Evolutionary conservation across 2,113 vertebrate species (phyloP).

Genomic region (Pterocles gutturalis): DNA sequence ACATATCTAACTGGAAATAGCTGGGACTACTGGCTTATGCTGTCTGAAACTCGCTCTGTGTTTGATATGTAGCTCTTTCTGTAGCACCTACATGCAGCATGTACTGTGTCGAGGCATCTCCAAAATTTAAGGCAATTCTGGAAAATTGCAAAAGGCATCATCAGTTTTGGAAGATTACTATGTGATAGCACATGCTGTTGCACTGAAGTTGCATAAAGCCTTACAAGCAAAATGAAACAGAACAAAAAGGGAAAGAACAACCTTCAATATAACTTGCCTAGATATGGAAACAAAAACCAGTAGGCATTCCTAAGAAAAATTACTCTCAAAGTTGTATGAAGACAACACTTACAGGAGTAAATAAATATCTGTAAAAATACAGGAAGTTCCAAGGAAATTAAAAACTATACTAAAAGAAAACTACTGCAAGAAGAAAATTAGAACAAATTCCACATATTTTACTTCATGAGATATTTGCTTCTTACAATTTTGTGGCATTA

Average conservation of each 20-base stretch:
- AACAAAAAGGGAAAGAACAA: not conserved
- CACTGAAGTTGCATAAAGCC: not conserved
- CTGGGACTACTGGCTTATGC: not conserved
- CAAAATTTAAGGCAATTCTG: not conserved
- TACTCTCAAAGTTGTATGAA: not conserved
- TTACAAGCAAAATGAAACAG: not conserved
- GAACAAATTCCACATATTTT: not conserved
- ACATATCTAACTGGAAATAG: not conserved
- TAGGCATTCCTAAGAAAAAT: not conserved
- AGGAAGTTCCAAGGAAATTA: not conserved
- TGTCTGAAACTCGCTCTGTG: not conserved
- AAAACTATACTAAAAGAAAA: not conserved
- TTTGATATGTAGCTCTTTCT: not conserved
- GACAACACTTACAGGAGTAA: not conserved
- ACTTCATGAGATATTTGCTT: not conserved
- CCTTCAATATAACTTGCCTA: not conserved
- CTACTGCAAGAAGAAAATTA: not conserved
- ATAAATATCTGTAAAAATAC: not conserved
- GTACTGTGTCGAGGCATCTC: not conserved
- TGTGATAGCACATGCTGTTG: not conserved
- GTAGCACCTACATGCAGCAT: not conserved
- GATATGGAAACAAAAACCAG: not conserved
- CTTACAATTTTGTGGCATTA: not conserved
- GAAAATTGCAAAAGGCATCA: not conserved
- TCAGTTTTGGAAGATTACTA: not conserved